These are phyloP conservation scores for Alectoris magna DNA, from an alignment of 2,797 vertebrate genomes.

Conservation along the genomic window DNA sequence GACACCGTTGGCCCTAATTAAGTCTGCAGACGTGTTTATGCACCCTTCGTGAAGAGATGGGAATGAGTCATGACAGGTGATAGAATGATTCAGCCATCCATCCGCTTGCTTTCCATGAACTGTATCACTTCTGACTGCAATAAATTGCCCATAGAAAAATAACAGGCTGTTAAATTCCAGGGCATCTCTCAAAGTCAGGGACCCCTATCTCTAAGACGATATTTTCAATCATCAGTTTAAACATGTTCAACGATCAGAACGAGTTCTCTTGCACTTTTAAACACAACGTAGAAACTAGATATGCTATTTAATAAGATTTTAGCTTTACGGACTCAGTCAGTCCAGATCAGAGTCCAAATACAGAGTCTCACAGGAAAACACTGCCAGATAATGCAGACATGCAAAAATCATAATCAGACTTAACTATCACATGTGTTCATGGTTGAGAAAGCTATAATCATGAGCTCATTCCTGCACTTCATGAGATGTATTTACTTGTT, in stretches of 20 bases:
- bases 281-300: background rate
- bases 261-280: background rate
- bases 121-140: constrained; percentile 62
- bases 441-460: constrained; percentile 55
- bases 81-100: constrained; percentile 65
- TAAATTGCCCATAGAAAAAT: constrained; percentile 69
- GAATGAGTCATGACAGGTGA: constrained; percentile 72
- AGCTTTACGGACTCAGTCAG: constrained; percentile 1
- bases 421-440: constrained; percentile 25
- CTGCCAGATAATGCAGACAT: background rate
- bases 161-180: constrained; percentile 70
- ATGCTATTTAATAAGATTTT: constrained; percentile 17
- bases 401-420: constrained; percentile 21
- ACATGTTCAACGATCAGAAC: background rate
- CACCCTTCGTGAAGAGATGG: constrained; percentile 39
- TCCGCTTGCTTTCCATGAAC: constrained; percentile 44
- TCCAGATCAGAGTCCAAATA: background rate
- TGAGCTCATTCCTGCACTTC: constrained; percentile 50
- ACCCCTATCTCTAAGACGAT: constrained; percentile 16
- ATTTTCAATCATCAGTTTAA: constrained; percentile 29
- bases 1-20: background rate
- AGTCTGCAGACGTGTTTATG: constrained; percentile 56
- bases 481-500: constrained; percentile 62
- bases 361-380: constrained; percentile 8
- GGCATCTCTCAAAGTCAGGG: constrained; percentile 57